Base-by-base conservation (phyloP, 2,113 vertebrate genomes). In the Tenebrosternarchus preto region DNA sequence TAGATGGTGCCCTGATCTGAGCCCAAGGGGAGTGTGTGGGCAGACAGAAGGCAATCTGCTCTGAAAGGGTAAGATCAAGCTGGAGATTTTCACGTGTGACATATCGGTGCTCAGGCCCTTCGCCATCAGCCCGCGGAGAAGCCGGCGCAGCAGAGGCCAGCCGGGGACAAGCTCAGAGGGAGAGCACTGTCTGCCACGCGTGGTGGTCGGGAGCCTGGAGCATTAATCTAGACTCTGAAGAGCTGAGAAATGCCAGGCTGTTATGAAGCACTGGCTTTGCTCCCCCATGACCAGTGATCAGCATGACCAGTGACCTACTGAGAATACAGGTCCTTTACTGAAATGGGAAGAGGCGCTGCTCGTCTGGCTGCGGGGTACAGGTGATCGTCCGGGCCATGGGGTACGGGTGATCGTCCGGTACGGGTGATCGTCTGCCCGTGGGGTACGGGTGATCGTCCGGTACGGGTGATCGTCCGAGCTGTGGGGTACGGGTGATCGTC, bases 1-100 rank as follows among this genome's bases (percentile, higher is more conserved):
- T 25, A 84, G 78, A 84, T 36, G 17, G 5, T 31, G 0, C 27
- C 22, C 61, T 63, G 70, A 20, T 82, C 39, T 66, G 20, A 5
- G 19, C 15, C 67, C 55, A 9, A 83, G 82, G 81, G 80, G 82
- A 84, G 78, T 78, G 76, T 82, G 78, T 79, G 82, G 80, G 82
- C 57, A 66, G 73, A 83, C 76, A 53, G 82, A 84, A 80, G 85
- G 83, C 74, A 82, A 82, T 83, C 85, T 80, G 79, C 71, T 83
- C 83, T 81, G 67, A 83, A 82, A 83, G 39, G 76, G 24, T 50
- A 79, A 80, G 81, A 82, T 86, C 83, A 85, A 83, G 79, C 79
- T 61, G 5, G 36, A 78, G 76, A 85, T 86, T 82, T n/a, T 60
- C 74, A 72, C 53, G 60, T 74, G 46, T 67, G 80, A 85, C 76